A percentile compares a stretch with the other conserved stretches of the same genome.
Conservation (phyloP, 1,140 invertebrate genomes). For the Samia ricini region DNA sequence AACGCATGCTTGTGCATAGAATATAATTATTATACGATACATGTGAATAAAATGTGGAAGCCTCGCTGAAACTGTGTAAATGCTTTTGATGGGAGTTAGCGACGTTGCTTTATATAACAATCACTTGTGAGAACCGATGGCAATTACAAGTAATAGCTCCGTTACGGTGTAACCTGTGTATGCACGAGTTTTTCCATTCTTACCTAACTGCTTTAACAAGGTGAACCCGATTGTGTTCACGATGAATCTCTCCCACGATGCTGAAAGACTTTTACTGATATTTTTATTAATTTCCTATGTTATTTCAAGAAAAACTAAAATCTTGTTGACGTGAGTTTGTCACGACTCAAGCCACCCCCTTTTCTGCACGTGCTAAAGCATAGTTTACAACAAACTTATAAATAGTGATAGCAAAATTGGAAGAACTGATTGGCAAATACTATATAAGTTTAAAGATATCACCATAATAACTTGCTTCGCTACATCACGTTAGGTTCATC, state of each 20-base stretch:
- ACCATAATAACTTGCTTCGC: no score
- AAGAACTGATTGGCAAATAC: not conserved
- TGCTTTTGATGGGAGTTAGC: not conserved
- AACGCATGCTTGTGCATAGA: not conserved
- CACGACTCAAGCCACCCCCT: no score
- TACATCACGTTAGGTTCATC: no score
- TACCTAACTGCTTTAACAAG: slow-evolving; percentile 58
- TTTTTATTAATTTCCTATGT: slow-evolving; percentile 19
- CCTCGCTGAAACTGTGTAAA: not conserved
- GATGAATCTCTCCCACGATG: slow-evolving; percentile 40
- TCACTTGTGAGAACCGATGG: slow-evolving; percentile 46
- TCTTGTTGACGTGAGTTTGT: no score
- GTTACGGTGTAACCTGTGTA: slow-evolving; percentile 21
- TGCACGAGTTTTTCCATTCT: slow-evolving; percentile 53
- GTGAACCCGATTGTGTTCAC: slow-evolving; percentile 64
- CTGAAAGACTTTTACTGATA: slow-evolving; percentile 45
- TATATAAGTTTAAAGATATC: no score
- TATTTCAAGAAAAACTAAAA: no score
- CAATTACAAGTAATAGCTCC: not conserved
- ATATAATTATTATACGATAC: not conserved
- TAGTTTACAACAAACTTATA: no score
- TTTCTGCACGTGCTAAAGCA: no score
- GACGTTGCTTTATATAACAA: slow-evolving; percentile 43
- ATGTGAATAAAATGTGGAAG: not conserved
- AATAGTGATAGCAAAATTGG: not conserved